Percentiles rank a stretch among this genome's conserved stretches.
Conservation (phyloP, 92 coral and sea anemone species). For the Phenganax marumi region DNA sequence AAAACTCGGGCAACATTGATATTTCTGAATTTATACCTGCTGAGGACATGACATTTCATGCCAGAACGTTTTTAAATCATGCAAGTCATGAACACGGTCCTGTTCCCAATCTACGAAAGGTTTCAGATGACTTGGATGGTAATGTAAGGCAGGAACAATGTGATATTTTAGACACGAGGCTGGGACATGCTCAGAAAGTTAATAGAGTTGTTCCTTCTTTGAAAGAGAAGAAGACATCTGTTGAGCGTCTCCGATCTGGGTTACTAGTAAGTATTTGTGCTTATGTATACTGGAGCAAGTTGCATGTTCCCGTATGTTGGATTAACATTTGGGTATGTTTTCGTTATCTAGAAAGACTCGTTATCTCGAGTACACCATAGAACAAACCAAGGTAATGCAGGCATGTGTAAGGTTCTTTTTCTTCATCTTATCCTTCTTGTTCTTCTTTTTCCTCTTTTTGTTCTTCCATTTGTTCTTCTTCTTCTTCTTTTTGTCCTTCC, state of each 20-base stretch:
- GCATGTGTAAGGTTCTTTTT: slow-evolving; percentile 1
- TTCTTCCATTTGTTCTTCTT: too few relatives aligned
- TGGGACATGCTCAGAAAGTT: slow-evolving; percentile 13
- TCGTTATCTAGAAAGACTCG: slow-evolving; percentile 69
- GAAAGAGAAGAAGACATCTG: slow-evolving; percentile 73
- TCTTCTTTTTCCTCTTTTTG: too few relatives aligned
- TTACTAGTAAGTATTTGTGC: slow-evolving; percentile 66
- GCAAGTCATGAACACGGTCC: slow-evolving; percentile 33
- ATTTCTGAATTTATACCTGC: slow-evolving; percentile 83
- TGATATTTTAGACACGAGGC: background rate
- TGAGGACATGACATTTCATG: slow-evolving; percentile 13
- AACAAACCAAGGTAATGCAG: slow-evolving; percentile 39
- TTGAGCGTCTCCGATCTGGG: slow-evolving; percentile 77
- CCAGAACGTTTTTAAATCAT: slow-evolving; percentile 7
- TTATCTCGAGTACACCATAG: slow-evolving; percentile 48
- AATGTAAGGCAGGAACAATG: background rate
- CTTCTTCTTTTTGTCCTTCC: too few relatives aligned
- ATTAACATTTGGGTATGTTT: background rate
- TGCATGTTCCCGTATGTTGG: background rate
- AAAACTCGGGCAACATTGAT: slow-evolving; percentile 82
- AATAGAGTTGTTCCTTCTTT: slow-evolving; percentile 12
- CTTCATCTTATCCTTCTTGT: background rate
- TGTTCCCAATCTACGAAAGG: slow-evolving; percentile 10
- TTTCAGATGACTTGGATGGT: slow-evolving; percentile 6
- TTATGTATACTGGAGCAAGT: background rate